A percentile compares a stretch with the other conserved stretches of the same genome.
Evolutionary conservation across 2,113 vertebrate species (phyloP).

Genomic region (Sardina pilchardus): DNA sequence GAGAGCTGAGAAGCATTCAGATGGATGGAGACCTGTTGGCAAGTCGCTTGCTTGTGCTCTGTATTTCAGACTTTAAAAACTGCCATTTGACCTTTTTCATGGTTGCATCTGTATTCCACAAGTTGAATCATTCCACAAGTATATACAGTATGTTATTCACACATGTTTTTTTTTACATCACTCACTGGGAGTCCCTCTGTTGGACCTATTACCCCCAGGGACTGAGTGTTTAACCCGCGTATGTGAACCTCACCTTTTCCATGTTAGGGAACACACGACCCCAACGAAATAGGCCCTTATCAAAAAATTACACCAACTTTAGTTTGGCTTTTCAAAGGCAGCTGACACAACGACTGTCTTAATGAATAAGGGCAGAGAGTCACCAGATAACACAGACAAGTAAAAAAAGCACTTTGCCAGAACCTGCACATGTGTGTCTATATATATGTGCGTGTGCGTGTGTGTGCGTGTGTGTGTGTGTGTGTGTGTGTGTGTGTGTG

Average conservation of each 20-base stretch:
- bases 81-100: not conserved
- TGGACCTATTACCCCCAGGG: not conserved
- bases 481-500: not conserved
- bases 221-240: not conserved
- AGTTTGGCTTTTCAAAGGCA: not conserved
- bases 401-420: not conserved
- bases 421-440: not conserved
- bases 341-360: not conserved
- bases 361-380: not conserved
- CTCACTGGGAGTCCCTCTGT: not conserved
- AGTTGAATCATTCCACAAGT: not conserved
- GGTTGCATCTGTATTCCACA: not conserved
- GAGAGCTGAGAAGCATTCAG: not conserved
- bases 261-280: not conserved
- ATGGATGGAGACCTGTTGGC: not conserved
- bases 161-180: not conserved
- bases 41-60: not conserved
- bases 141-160: not conserved
- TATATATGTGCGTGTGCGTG: not conserved
- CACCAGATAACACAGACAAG: slow-evolving; percentile 4
- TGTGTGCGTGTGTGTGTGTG: not conserved
- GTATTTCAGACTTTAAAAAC: not conserved
- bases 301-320: slow-evolving; percentile 23
- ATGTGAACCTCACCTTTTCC: not conserved
- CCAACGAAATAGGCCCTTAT: slow-evolving; percentile 19